A percentile compares a stretch with the other conserved stretches of the same genome.
Conservation (phyloP, 2,888 invertebrate genomes). For the Cephonodes hylas region DNA sequence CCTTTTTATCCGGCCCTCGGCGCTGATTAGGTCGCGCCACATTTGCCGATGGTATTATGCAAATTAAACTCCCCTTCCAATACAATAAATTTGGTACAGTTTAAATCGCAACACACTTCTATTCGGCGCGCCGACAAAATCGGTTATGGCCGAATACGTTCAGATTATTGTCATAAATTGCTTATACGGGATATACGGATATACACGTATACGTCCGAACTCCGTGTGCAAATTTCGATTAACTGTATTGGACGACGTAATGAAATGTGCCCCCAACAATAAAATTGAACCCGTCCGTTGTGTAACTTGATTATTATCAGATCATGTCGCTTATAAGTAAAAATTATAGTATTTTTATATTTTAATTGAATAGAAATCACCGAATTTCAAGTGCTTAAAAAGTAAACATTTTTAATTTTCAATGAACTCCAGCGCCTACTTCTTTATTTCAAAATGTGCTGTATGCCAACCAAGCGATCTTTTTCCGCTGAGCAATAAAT, state of each 20-base stretch:
- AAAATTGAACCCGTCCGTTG: slow-evolving; percentile 47
- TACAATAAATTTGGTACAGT: slow-evolving; percentile 56
- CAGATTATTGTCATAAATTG: slow-evolving; percentile 74
- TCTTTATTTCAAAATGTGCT: neutral
- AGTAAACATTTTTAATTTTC: too few species aligned
- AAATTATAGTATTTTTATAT: too few species aligned
- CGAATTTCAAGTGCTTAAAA: too few species aligned
- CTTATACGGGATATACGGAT: slow-evolving; percentile 26
- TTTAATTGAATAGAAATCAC: too few species aligned
- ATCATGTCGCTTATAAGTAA: slow-evolving; percentile 39
- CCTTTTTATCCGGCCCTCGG: slow-evolving; percentile 8
- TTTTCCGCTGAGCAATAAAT: slow-evolving; percentile 57
- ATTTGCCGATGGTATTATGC: slow-evolving; percentile 38
- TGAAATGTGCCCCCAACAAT: slow-evolving; percentile 51
- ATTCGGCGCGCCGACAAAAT: slow-evolving; percentile 49
- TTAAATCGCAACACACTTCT: slow-evolving; percentile 57
- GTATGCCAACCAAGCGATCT: slow-evolving; percentile 42
- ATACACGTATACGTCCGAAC: slow-evolving; percentile 21
- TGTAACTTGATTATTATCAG: slow-evolving; percentile 42
- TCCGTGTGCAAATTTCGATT: slow-evolving; percentile 59
- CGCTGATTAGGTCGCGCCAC: slow-evolving; percentile 8
- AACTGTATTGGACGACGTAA: slow-evolving; percentile 51
- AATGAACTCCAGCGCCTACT: too few species aligned
- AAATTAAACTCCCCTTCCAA: slow-evolving; percentile 46
- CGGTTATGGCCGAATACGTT: slow-evolving; percentile 52